Evolutionary conservation across 2,797 vertebrate genomes (phyloP), one percentile per base, ranked within the genome.

Genomic region (Lacerta agilis): DNA sequence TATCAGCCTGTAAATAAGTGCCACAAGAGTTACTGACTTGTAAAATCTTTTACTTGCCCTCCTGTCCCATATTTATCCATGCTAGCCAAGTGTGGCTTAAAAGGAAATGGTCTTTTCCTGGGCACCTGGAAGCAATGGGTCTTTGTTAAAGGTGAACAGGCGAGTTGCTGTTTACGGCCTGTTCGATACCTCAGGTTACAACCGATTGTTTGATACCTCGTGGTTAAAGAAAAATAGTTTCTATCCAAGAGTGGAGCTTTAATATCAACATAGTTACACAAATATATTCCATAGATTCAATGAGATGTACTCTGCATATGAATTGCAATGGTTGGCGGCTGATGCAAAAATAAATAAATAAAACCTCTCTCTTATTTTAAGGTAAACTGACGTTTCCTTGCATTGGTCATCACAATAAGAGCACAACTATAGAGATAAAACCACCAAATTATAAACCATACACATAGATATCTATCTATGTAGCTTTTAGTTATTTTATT

Each of bases 161-260:
- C 33, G 49, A 79, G 20, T 20, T 18, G 78, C 36, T 43, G 17
- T 67, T 82, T 82, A 69, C 66, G 81, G 45, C 27, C 4, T 10
- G 38, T 45, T 82, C 33, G 69, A 33, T 15, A 69, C 41, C 15
- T 73, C n/a, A 72, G 67, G 25, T 45, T 69, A 69, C 43, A 29
- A 77, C 1, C 15, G 27, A 67, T 43, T 83, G 20, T 67, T 69
- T 33, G 33, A 33, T 33, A 33, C 33, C 33, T 33, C 7, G 15
- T 4, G 3, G 36, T 38, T 18, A 69, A 58, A 73, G n/a, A 73
- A 83, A 83, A 72, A 83, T 29, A 43, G 15, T 77, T 64, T 45
- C 33, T 41, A 49, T 91, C 89, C 90, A 86, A 86, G 76, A 89
- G 89, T 82, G 91, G 93, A 90, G 90, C 92, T 55, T 86, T 92